phyloP scores from a whole-genome alignment of 2,113 vertebrate species.

The Trichechus manatus region DNA sequence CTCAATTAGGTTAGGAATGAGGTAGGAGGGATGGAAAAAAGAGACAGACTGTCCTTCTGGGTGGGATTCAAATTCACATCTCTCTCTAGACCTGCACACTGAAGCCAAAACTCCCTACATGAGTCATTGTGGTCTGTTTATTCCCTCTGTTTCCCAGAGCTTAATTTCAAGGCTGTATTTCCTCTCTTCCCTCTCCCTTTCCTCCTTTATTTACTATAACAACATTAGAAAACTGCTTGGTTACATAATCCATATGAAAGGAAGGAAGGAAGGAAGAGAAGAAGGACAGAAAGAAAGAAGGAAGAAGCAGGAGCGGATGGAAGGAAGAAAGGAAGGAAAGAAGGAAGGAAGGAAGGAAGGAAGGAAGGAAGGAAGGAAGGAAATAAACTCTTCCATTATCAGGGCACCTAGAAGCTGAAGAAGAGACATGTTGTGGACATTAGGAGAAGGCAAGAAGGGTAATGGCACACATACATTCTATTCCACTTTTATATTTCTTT shows the following conservation, averaged over 20 bases:
- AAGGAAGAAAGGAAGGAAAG: not conserved
- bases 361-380: not conserved
- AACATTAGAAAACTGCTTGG: not conserved
- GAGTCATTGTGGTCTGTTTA: slow-evolving; percentile 59
- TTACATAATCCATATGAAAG: not conserved
- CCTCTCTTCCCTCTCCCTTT: not conserved
- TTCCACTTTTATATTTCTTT: not conserved
- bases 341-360: not conserved
- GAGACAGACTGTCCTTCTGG: slow-evolving; percentile 45
- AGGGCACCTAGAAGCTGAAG: not conserved
- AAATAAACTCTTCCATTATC: not conserved
- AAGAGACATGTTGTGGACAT: not conserved
- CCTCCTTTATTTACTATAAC: not conserved
- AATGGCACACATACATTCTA: not conserved
- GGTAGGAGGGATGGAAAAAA: slow-evolving; percentile 8
- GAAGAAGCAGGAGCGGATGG: not conserved
- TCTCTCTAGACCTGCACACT: slow-evolving; percentile 33
- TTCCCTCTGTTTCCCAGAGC: not conserved
- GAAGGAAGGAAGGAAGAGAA: not conserved
- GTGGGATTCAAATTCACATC: slow-evolving; percentile 59
- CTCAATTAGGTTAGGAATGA: slow-evolving; percentile 37
- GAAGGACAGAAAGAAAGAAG: not conserved
- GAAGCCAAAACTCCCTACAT: not conserved
- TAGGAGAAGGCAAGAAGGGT: not conserved
- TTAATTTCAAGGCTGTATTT: not conserved